Evolutionary conservation across 2,888 invertebrate genomes (phyloP).

Genomic region (Nowickia ferox): DNA sequence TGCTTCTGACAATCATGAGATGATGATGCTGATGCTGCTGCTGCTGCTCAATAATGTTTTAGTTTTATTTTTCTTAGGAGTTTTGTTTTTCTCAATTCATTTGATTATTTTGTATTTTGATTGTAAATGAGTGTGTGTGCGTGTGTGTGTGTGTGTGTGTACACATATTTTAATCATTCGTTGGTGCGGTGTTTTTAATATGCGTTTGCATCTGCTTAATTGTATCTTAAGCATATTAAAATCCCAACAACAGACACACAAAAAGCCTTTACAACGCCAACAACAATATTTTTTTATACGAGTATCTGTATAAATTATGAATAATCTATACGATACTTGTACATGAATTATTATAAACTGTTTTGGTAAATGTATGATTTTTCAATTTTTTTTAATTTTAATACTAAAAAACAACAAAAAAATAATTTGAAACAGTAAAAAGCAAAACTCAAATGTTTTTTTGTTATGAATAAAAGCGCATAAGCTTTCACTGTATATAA

Average conservation of each 20-base stretch:
- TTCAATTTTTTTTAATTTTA: slow-evolving; percentile 43
- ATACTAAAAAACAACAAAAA: not conserved
- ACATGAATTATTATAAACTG: slow-evolving; percentile 67
- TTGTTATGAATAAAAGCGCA: not conserved
- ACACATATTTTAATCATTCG: slow-evolving; percentile 22
- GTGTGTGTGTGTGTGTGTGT: not conserved
- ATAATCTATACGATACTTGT: slow-evolving; percentile 68
- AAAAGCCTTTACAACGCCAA: slow-evolving; percentile 50
- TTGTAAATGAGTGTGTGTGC: slow-evolving; percentile 48
- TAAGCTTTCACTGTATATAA: too few species aligned
- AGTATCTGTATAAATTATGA: slow-evolving; percentile 57
- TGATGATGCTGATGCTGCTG: slow-evolving; percentile 37
- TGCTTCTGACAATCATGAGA: slow-evolving; percentile 19
- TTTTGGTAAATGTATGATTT: slow-evolving; percentile 65
- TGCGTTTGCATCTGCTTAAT: slow-evolving; percentile 67
- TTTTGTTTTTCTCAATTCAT: slow-evolving; percentile 50
- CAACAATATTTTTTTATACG: slow-evolving; percentile 18
- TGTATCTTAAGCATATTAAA: slow-evolving; percentile 70
- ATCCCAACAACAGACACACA: slow-evolving; percentile 42
- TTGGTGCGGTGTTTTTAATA: slow-evolving; percentile 23
- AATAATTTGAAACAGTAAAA: not conserved
- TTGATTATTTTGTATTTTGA: slow-evolving; percentile 64
- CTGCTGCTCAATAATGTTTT: slow-evolving; percentile 59
- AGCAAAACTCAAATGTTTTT: not conserved
- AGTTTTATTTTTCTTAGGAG: slow-evolving; percentile 52